Percentiles rank a stretch among this genome's conserved stretches.
phyloP scores from a whole-genome alignment of 2,797 vertebrate species.

The Glyptemys insculpta region DNA sequence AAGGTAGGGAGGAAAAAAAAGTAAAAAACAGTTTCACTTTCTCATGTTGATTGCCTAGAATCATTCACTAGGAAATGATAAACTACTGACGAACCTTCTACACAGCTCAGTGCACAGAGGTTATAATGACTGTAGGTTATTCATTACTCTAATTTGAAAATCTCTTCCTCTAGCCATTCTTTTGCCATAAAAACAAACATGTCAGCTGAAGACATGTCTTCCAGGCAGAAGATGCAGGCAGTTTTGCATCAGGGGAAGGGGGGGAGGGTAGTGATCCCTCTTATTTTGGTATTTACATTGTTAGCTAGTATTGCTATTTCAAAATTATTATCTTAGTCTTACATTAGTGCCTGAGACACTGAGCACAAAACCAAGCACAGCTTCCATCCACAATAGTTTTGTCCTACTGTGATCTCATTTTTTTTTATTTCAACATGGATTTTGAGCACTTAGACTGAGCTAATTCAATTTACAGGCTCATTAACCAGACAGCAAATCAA shows the following conservation, averaged over 20 bases:
- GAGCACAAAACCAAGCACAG: background rate
- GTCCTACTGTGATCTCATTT: slow-evolving; percentile 11
- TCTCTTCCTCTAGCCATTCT: background rate
- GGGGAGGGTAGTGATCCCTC: background rate
- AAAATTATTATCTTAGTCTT: background rate
- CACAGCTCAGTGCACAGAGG: background rate
- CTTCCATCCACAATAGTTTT: background rate
- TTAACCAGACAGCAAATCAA: slow-evolving; percentile 72
- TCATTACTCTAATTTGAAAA: background rate
- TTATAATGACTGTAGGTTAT: slow-evolving; percentile 1
- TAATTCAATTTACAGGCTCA: slow-evolving; percentile 77
- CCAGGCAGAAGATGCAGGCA: background rate
- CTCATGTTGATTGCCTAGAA: background rate
- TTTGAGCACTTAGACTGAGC: slow-evolving; percentile 45
- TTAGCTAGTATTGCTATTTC: background rate
- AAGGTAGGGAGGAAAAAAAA: background rate
- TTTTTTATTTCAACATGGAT: slow-evolving; percentile 32
- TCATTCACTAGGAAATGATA: background rate
- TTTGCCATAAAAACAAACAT: background rate
- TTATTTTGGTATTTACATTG: background rate
- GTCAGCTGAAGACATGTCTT: background rate
- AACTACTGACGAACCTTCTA: background rate
- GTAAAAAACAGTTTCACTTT: background rate
- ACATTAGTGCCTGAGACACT: slow-evolving; percentile 1
- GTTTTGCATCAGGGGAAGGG: background rate